Evolutionary conservation across 2,888 invertebrate species (phyloP).

Genomic region (Beris morrisii): DNA sequence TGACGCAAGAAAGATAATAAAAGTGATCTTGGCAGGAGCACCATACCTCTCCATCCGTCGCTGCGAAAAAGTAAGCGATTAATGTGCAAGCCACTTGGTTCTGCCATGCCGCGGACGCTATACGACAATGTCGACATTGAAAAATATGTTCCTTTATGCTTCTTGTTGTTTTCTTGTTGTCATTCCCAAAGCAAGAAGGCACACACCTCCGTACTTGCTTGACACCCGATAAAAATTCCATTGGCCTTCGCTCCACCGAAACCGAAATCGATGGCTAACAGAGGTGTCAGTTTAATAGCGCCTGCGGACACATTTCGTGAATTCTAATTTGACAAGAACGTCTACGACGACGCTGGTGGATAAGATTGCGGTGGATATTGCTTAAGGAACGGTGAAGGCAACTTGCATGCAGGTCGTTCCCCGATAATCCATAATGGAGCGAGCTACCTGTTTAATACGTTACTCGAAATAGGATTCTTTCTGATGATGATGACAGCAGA

Average conservation of each 20-base stretch:
- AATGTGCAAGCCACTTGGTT: slow-evolving; percentile 19
- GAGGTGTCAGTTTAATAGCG: slow-evolving; percentile 28
- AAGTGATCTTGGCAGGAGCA: background rate
- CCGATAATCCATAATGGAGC: too few relatives aligned
- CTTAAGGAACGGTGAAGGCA: too few relatives aligned
- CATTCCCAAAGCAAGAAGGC: too few relatives aligned
- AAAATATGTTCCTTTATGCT: slow-evolving; percentile 7
- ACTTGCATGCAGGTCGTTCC: too few relatives aligned
- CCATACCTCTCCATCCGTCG: background rate
- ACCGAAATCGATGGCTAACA: background rate
- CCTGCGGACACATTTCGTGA: slow-evolving; percentile 26
- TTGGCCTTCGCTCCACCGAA: background rate
- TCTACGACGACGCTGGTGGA: background rate
- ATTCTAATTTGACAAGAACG: slow-evolving; percentile 30
- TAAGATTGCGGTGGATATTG: too few relatives aligned
- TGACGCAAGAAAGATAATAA: background rate
- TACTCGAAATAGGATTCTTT: too few relatives aligned
- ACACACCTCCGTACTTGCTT: slow-evolving; percentile 8
- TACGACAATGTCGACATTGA: slow-evolving; percentile 3
- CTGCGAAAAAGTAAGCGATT: background rate
- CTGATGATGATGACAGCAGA: too few relatives aligned
- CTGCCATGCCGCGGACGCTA: slow-evolving; percentile 6
- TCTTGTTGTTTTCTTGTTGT: slow-evolving; percentile 5
- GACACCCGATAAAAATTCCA: slow-evolving; percentile 29
- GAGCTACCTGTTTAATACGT: too few relatives aligned